phyloP scores from a whole-genome alignment of 2,113 vertebrate genomes.

The Sphyrna mokarran region DNA sequence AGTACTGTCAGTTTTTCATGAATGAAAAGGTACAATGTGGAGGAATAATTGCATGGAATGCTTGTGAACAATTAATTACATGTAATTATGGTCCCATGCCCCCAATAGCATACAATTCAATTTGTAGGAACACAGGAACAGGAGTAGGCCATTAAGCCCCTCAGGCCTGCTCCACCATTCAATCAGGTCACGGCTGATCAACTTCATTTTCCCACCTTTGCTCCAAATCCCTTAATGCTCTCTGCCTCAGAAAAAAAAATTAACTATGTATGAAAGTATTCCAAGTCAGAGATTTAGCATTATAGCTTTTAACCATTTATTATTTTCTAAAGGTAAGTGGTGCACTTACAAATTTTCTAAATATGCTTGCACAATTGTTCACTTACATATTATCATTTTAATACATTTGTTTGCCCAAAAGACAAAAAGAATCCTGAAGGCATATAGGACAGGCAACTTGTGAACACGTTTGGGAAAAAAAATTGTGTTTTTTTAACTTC shows the following conservation, averaged over 20 bases:
- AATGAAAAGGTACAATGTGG: not conserved
- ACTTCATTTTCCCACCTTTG: conserved; percentile 7
- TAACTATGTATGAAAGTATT: not conserved
- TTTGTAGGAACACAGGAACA: conserved; percentile 7
- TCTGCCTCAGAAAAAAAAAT: not conserved
- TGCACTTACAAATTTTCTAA: not conserved
- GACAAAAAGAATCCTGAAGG: too few species aligned
- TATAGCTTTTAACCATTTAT: not conserved
- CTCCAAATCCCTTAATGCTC: not conserved
- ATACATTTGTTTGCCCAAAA: not conserved
- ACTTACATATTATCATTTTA: not conserved
- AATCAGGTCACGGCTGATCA: not conserved
- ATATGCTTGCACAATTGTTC: not conserved
- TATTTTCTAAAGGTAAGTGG: not conserved
- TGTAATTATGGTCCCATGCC: not conserved
- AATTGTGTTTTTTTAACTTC: not conserved
- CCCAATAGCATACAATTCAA: not conserved
- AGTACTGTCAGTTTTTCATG: not conserved
- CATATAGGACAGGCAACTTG: too few species aligned
- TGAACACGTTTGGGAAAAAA: not conserved
- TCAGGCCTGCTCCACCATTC: not conserved
- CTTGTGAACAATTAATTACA: not conserved
- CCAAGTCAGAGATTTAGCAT: not conserved
- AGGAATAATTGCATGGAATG: conserved; percentile 6
- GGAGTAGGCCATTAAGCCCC: not conserved